A percentile compares a stretch with the other conserved stretches of the same genome.
These are phyloP conservation scores for Eulemur macaco DNA, from an alignment of 2,113 vertebrate species.

Conservation along the genomic window DNA sequence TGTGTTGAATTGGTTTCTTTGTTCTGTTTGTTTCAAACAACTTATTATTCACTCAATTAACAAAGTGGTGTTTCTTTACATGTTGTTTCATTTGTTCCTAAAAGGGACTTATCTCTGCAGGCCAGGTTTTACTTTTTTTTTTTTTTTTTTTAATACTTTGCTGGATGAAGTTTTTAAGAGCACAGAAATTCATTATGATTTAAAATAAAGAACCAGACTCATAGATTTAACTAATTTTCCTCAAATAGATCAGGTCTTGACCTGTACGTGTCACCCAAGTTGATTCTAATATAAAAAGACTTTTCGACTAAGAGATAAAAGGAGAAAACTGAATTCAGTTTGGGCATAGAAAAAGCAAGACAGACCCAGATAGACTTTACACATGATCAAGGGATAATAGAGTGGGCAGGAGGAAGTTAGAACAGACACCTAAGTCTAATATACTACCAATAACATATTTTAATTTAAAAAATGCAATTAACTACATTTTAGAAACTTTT, in stretches of 20 bases:
- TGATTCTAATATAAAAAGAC: background rate
- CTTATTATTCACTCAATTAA: background rate
- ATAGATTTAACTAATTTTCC: background rate
- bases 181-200: background rate
- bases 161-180: background rate
- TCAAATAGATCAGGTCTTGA: background rate
- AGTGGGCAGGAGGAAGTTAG: background rate
- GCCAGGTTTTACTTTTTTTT: background rate
- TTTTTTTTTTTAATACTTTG: background rate
- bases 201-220: background rate
- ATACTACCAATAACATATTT: background rate
- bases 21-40: background rate
- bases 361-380: background rate
- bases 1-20: background rate
- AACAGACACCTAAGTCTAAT: too few species aligned
- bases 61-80: background rate
- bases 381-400: background rate
- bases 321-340: background rate
- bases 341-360: too few species aligned
- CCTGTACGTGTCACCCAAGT: background rate
- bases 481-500: background rate
- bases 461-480: background rate
- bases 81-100: background rate
- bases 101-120: background rate
- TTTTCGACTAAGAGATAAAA: background rate